Evolutionary conservation across 2,888 invertebrate genomes (phyloP).

Genomic region (Callosobruchus maculatus): DNA sequence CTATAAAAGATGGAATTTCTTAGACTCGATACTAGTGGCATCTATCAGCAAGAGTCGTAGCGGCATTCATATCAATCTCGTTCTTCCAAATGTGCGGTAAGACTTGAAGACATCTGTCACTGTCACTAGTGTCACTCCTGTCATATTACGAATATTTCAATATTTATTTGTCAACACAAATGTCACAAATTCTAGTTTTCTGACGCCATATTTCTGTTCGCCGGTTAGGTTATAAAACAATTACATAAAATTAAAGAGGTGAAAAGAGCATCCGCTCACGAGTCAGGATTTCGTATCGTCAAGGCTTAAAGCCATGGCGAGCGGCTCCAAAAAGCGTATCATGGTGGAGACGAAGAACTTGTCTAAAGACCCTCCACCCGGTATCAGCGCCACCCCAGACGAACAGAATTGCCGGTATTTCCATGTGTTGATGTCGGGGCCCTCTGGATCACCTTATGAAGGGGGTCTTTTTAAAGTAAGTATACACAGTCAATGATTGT

Average conservation of each 20-base stretch:
- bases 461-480: slow-evolving; percentile 76
- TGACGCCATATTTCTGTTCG: not conserved
- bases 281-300: not conserved
- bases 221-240: not conserved
- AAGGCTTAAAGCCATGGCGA: slow-evolving; percentile 32
- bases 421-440: slow-evolving; percentile 93
- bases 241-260: not conserved
- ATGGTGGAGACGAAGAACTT: slow-evolving; percentile 96
- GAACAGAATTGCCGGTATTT: slow-evolving; percentile 90
- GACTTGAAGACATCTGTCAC: not conserved
- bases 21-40: no score
- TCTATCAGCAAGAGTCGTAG: no score
- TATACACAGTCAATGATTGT: not conserved
- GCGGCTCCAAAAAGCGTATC: slow-evolving; percentile 73
- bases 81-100: no score
- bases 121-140: no score
- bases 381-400: slow-evolving; percentile 94
- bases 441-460: slow-evolving; percentile 95
- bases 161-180: not conserved
- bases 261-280: not conserved
- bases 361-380: slow-evolving; percentile 96
- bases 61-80: no score
- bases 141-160: no score
- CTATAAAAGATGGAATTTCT: no score
- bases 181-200: not conserved